phyloP scores from a whole-genome alignment of 2,888 invertebrate genomes.

The Cremastobaeus sp. region DNA sequence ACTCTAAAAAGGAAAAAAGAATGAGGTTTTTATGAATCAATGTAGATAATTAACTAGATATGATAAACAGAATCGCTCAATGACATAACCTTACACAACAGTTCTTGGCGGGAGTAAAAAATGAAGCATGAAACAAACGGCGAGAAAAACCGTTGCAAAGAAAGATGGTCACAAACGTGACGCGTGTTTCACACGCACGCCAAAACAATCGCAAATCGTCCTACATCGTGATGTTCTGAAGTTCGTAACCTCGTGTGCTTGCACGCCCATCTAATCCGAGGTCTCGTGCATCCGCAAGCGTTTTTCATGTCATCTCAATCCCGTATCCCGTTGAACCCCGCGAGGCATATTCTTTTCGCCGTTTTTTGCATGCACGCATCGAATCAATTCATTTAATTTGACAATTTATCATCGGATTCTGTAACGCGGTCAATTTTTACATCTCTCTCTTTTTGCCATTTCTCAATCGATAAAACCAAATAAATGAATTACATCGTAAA shows the following conservation, averaged over 20 bases:
- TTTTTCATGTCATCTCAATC: constrained; percentile 42
- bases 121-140: constrained; percentile 23
- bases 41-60: too few species aligned
- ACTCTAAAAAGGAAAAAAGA: too few species aligned
- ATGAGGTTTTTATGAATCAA: too few species aligned
- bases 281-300: constrained; percentile 31
- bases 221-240: constrained; percentile 43
- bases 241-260: constrained; percentile 54
- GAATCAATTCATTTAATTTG: constrained; percentile 26
- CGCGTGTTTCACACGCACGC: constrained; percentile 42
- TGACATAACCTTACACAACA: constrained; percentile 13
- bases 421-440: too few species aligned
- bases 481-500: too few species aligned
- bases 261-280: constrained; percentile 53
- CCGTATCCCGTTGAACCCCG: constrained; percentile 43
- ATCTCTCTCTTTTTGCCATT: too few species aligned
- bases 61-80: too few species aligned
- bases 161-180: constrained; percentile 38
- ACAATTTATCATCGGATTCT: constrained; percentile 20
- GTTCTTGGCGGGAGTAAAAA: constrained; percentile 29
- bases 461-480: too few species aligned
- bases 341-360: constrained; percentile 14
- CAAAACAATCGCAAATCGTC: constrained; percentile 53
- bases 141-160: constrained; percentile 30
- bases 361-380: not conserved